These are phyloP conservation scores for Scylla paramamosain DNA, from an alignment of 1,140 invertebrate species.

Conservation along the genomic window DNA sequence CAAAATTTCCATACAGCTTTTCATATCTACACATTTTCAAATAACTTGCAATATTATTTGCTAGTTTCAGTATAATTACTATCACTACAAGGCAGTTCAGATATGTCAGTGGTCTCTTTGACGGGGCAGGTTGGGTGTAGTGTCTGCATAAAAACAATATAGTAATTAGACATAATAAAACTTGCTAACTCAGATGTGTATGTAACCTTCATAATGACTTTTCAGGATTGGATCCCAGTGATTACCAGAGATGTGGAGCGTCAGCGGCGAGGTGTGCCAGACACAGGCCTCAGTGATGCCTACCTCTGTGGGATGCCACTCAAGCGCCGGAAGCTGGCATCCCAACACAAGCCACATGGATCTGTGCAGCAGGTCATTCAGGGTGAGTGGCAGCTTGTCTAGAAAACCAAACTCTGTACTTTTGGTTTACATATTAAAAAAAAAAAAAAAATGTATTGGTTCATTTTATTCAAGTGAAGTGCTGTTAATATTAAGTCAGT, in stretches of 20 bases:
- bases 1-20: too few species aligned
- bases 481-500: not conserved
- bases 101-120: too few species aligned
- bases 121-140: too few species aligned
- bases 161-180: too few species aligned
- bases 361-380: conserved; percentile 73
- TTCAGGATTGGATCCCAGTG: conserved; percentile 90
- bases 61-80: too few species aligned
- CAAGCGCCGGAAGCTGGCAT: conserved; percentile 88
- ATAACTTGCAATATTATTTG: too few species aligned
- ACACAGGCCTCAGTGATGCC: conserved; percentile 84
- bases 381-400: conserved; percentile 56
- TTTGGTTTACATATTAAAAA: not conserved
- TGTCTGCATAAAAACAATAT: not conserved
- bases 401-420: not conserved
- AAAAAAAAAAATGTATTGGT: too few species aligned
- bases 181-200: too few species aligned
- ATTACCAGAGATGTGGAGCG: conserved; percentile 87
- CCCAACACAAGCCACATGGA: conserved; percentile 78
- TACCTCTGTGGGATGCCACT: conserved; percentile 90
- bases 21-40: too few species aligned
- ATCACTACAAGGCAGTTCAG: too few species aligned
- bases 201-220: too few species aligned
- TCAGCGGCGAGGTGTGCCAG: conserved; percentile 80
- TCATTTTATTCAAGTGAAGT: too few species aligned